Evolutionary conservation across 2,888 invertebrate genomes (phyloP), one percentile per base, ranked within the genome.

Genomic region (Dromius quadrimaculatus): DNA sequence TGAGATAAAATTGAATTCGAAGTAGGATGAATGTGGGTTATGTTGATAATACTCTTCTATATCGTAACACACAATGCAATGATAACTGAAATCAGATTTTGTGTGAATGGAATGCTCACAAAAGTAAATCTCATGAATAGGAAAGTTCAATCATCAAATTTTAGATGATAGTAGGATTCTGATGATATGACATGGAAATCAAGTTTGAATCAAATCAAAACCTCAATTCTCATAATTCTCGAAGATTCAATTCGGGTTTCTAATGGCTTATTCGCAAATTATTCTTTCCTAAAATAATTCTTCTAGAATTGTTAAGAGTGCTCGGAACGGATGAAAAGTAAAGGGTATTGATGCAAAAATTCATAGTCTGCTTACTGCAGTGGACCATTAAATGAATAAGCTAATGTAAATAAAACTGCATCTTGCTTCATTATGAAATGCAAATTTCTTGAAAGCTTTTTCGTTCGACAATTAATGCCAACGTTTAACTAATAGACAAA

Each of bases 1-100:
- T 50, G 50, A 50, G 28, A 50, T 50, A 50, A 50, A 50, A 50
- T 50, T 50, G 50, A 50, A 23, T 50, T 50, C 50, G 28, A 13
- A 13, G 28, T 1, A 28, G 50, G 28, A 28, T 50, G 50, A 11
- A 23, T 50, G 28, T 23, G n/a, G n/a, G n/a, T n/a, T 28, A 50
- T 50, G 28, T 50, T 50, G 50, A 50, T 28, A 50, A 50, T 15
- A 28, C 50, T 50, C 5, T 50, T 50, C 50, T 50, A n/a, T n/a
- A n/a, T n/a, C n/a, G n/a, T 50, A 6, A 23, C 8, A 13, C 23
- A 50, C 50, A 50, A 50, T 50, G 28, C 9, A 28, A 13, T 50
- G 6, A 50, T 50, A 50, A 50, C 28, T 11, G 13, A 50, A 50
- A 50, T 23, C 28, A 13, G 13, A 50, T 50, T 50, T 50, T 4